Percentiles rank a stretch among this genome's conserved stretches.
Evolutionary conservation across 2,888 invertebrate species (phyloP).

Genomic region (Unio delphinus): DNA sequence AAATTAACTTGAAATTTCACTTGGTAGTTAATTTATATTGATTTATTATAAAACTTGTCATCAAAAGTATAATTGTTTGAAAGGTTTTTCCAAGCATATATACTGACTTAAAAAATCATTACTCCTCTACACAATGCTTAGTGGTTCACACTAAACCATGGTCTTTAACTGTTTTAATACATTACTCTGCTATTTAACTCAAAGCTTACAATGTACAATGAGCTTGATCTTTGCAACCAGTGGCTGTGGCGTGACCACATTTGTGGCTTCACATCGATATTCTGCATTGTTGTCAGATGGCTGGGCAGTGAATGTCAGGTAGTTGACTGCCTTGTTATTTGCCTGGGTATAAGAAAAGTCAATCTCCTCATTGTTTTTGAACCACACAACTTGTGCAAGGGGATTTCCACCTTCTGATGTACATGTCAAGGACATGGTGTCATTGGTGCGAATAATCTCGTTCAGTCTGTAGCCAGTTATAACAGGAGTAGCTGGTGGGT

Average conservation of each 20-base stretch:
- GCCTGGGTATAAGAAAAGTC: constrained; percentile 86
- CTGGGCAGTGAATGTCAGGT: constrained; percentile 89
- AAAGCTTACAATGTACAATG: no score
- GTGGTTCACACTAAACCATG: no score
- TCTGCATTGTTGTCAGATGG: constrained; percentile 93
- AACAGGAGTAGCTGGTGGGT: constrained; percentile 92
- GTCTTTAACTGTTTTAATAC: no score
- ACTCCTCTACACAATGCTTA: no score
- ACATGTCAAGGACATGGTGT: constrained; percentile 91
- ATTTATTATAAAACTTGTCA: no score
- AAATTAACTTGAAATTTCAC: no score
- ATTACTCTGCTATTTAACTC: no score
- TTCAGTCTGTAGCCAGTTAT: constrained; percentile 94
- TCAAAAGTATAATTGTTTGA: no score
- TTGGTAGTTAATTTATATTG: no score
- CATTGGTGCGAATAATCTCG: constrained; percentile 88
- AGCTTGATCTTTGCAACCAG: constrained; percentile 87
- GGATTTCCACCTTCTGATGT: constrained; percentile 96
- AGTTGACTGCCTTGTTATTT: constrained; percentile 73
- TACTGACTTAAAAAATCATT: no score
- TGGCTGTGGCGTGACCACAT: constrained; percentile 89
- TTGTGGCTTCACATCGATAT: constrained; percentile 94
- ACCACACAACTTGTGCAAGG: constrained; percentile 83
- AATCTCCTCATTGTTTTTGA: constrained; percentile 90
- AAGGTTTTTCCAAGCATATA: no score